Conservation (phyloP, 2,888 invertebrate species). For the Hartigia nigra region DNA sequence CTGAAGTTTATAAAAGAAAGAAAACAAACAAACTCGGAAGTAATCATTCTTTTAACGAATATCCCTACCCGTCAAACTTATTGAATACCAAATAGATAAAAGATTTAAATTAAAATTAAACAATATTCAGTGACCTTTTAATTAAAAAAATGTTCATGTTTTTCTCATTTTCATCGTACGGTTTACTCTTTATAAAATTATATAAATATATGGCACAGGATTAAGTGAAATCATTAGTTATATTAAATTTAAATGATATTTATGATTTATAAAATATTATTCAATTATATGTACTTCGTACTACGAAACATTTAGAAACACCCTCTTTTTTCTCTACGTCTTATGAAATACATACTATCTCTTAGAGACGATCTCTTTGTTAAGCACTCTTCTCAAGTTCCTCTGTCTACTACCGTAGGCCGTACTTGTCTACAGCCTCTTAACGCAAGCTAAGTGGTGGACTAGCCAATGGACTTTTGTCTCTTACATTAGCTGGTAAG, state of each 20-base stretch:
- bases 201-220: neutral
- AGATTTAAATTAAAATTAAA: neutral
- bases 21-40: neutral
- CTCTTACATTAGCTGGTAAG: neutral
- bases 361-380: slow-evolving; percentile 28
- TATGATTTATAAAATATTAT: neutral
- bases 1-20: neutral
- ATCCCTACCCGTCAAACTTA: neutral
- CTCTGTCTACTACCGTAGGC: slow-evolving; percentile 11
- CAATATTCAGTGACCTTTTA: neutral
- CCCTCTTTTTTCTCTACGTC: slow-evolving; percentile 9
- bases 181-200: neutral
- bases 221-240: neutral
- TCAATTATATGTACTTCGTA: neutral
- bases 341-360: slow-evolving; percentile 25
- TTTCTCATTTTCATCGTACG: neutral
- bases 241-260: neutral
- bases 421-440: neutral
- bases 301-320: slow-evolving; percentile 5
- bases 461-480: neutral
- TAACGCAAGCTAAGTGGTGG: neutral
- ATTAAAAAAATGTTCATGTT: neutral
- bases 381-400: slow-evolving; percentile 29
- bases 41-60: neutral
- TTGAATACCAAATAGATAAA: neutral